Base-by-base conservation (phyloP, 2,113 vertebrate species). In the Oxyruncus cristatus region DNA sequence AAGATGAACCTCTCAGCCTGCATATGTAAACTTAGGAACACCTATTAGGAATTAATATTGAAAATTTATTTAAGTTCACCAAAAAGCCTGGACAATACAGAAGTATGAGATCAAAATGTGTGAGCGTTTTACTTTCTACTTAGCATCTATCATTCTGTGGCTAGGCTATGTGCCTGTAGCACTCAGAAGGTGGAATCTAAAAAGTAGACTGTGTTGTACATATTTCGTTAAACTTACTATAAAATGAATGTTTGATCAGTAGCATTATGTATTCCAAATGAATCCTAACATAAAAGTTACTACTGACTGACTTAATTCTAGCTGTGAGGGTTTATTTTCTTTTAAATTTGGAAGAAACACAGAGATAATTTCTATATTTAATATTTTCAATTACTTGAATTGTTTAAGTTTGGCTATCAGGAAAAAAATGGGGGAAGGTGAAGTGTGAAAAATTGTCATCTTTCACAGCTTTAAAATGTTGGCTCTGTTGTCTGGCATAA, bases 391-490 rank as follows among this genome's bases (percentile, higher is more conserved):
- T 89, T 8, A 91, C 91, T 95, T 94, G 62, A 88, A 95, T 88
- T 65, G 37, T 39, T 77, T 89, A 88, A 96, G 66, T 96, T 83
- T 97, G 68, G 65, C 33, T 76, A 85, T n/a, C 46, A 26, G 41
- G 12, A 72, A 68, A 62, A 86, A 89, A 79, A 94, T 55, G 53
- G 27, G 21, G 46, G 71, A 96, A 97, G 77, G 72, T 85, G 84
- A 91, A 95, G 75, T 85, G 76, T 92, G 77, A 96, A 96, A 97
- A 97, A 94, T 94, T 94, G 86, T 79, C 84, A 88, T 97, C 86
- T 97, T 97, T 97, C 96, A 96, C 92, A 97, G 93, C 88, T 97
- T 96, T 91, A 96, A 96, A 97, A 95, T 89, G 86, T 96, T 96
- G 97, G 96, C 96, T 98, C 85, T 94, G 85, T 91, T 80, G 85